Evolutionary conservation across 2,888 invertebrate genomes (phyloP).

Genomic region (Apotomis betuletana): DNA sequence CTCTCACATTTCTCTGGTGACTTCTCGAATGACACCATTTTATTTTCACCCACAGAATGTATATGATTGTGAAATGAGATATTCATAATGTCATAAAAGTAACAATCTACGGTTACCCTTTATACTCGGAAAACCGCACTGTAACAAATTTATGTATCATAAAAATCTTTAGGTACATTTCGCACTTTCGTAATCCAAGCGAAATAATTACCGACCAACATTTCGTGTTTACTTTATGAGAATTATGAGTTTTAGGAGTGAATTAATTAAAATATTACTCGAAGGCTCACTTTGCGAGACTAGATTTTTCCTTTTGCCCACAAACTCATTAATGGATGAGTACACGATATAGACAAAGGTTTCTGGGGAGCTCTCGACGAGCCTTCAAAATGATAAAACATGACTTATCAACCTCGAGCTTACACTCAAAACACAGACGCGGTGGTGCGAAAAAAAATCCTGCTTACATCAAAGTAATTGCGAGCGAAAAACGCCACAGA

Average conservation of each 20-base stretch:
- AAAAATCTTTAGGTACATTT: conserved; percentile 25
- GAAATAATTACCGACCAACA: conserved; percentile 7
- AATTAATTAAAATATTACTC: conserved; percentile 7
- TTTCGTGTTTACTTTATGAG: conserved; percentile 4
- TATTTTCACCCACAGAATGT: conserved; percentile 25
- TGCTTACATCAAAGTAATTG: conserved; percentile 76
- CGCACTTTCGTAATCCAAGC: conserved; percentile 11
- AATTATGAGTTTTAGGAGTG: neutral
- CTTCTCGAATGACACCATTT: conserved; percentile 26
- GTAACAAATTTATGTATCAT: conserved; percentile 31
- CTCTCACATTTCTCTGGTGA: conserved; percentile 10
- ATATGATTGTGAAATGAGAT: conserved; percentile 31
- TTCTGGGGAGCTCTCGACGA: conserved; percentile 36
- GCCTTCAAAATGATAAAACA: conserved; percentile 45
- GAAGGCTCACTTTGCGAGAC: neutral
- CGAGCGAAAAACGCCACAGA: conserved; percentile 73
- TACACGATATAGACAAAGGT: conserved; percentile 39
- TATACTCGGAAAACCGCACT: conserved; percentile 21
- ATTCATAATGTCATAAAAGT: conserved; percentile 26
- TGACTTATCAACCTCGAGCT: conserved; percentile 48
- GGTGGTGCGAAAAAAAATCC: conserved; percentile 51
- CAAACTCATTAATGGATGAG: conserved; percentile 32
- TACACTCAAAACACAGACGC: conserved; percentile 52
- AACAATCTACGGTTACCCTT: conserved; percentile 27
- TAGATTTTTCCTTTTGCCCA: conserved; percentile 9